A percentile compares a stretch with the other conserved stretches of the same genome.
These are phyloP conservation scores for Calameuta idolon DNA, from an alignment of 2,888 invertebrate species.

Conservation along the genomic window DNA sequence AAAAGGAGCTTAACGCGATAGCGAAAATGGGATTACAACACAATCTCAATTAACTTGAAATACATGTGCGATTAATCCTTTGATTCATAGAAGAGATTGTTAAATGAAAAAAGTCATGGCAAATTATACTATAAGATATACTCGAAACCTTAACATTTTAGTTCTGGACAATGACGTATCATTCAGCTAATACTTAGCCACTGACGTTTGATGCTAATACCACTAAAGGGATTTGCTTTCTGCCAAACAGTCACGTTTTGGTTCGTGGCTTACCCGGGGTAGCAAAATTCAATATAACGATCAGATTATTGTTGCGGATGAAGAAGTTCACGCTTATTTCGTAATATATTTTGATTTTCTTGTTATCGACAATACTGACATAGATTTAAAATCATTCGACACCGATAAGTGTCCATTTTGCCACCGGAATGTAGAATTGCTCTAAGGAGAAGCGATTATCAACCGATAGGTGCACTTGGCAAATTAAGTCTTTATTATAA, in stretches of 20 bases:
- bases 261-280: neutral
- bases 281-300: slow-evolving; percentile 10
- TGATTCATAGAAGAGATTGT: neutral
- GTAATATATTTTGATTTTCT: neutral
- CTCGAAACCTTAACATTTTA: neutral
- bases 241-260: slow-evolving; percentile 11
- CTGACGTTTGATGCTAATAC: slow-evolving; percentile 13
- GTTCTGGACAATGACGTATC: neutral
- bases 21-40: neutral
- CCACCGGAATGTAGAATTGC: neutral
- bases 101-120: neutral
- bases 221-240: slow-evolving; percentile 12
- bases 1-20: neutral
- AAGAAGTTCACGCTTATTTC: neutral
- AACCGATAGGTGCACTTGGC: neutral
- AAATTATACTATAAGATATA: neutral
- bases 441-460: neutral
- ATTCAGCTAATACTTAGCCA: neutral
- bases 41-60: neutral
- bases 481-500: slow-evolving; percentile 35
- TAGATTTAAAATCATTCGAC: neutral
- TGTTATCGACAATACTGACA: neutral
- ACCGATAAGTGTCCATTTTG: neutral
- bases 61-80: neutral
- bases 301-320: neutral